Evolutionary conservation across 1,140 invertebrate genomes (phyloP).

Genomic region (Agrypnia vestita): DNA sequence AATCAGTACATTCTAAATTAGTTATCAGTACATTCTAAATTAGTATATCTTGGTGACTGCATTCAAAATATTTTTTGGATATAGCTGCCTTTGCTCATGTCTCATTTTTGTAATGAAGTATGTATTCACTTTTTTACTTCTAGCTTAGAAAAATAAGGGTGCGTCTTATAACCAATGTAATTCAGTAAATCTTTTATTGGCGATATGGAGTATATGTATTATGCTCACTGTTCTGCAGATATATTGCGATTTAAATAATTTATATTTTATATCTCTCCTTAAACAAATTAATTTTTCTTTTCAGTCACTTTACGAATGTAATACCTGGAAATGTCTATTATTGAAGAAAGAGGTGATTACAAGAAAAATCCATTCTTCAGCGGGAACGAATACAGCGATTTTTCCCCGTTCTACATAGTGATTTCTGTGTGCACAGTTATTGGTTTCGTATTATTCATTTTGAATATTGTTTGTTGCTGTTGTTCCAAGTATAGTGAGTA

Average conservation of each 20-base stretch:
- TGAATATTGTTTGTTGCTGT: conserved; percentile 86
- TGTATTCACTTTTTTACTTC: too few species aligned
- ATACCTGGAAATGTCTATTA: conserved; percentile 73
- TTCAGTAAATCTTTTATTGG: not conserved
- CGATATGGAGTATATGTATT: not conserved
- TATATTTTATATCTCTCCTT: not conserved
- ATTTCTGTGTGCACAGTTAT: conserved; percentile 84
- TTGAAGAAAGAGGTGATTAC: conserved; percentile 79
- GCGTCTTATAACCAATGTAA: too few species aligned
- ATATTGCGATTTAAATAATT: conserved; percentile 8
- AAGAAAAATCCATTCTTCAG: conserved; percentile 79
- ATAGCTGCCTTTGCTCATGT: too few species aligned
- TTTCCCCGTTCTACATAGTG: conserved; percentile 84
- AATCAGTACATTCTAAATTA: too few species aligned
- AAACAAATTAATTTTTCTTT: not conserved
- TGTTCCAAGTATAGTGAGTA: conserved; percentile 82
- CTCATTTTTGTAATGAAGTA: too few species aligned
- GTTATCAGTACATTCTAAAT: too few species aligned
- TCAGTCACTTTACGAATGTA: conserved; percentile 7
- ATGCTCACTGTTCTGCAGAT: not conserved
- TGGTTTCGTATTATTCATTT: conserved; percentile 78
- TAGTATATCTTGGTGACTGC: too few species aligned
- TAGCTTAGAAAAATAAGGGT: too few species aligned
- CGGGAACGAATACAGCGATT: conserved; percentile 77
- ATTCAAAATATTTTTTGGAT: too few species aligned